phyloP scores from a whole-genome alignment of 2,113 vertebrate genomes.

The Butorides virescens region DNA sequence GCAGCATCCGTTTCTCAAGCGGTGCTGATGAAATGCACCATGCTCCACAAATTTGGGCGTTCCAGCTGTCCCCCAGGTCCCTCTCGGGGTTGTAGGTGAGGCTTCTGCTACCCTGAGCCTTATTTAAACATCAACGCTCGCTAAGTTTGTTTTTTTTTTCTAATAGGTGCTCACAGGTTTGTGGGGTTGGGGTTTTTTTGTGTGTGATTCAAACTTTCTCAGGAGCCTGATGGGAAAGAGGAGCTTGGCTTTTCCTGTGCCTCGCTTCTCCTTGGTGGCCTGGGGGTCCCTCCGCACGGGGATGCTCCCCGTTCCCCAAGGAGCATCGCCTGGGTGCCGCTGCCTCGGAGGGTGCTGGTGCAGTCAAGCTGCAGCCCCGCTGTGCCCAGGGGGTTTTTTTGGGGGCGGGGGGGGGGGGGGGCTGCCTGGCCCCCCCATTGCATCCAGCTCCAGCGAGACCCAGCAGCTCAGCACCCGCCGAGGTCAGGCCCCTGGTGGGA shows the following conservation, averaged over 20 bases:
- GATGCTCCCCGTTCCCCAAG: rapidly evolving
- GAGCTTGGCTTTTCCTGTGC: not conserved
- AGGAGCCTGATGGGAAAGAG: not conserved
- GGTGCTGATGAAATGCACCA: not conserved
- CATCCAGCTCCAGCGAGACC: not conserved
- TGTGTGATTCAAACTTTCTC: not conserved
- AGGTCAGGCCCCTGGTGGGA: not conserved
- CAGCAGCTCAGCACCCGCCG: not conserved
- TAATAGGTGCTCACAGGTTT: not conserved
- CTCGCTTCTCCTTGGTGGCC: rapidly evolving
- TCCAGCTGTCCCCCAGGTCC: not conserved
- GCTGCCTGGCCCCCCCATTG: not conserved
- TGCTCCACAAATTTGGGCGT: too few species aligned
- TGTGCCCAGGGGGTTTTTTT: too few species aligned
- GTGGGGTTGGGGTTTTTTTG: not conserved
- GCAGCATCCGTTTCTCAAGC: not conserved
- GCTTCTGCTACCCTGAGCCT: not conserved
- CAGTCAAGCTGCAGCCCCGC: not conserved
- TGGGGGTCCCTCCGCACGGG: not conserved
- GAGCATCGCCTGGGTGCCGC: rapidly evolving
- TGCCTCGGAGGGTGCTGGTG: not conserved
- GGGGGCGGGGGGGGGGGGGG: too few species aligned
- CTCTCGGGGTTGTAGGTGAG: not conserved
- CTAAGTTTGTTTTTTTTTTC: not conserved
- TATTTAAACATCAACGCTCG: not conserved